These are phyloP conservation scores for Halichoerus grypus DNA, from an alignment of 2,113 vertebrate genomes.

Conservation along the genomic window DNA sequence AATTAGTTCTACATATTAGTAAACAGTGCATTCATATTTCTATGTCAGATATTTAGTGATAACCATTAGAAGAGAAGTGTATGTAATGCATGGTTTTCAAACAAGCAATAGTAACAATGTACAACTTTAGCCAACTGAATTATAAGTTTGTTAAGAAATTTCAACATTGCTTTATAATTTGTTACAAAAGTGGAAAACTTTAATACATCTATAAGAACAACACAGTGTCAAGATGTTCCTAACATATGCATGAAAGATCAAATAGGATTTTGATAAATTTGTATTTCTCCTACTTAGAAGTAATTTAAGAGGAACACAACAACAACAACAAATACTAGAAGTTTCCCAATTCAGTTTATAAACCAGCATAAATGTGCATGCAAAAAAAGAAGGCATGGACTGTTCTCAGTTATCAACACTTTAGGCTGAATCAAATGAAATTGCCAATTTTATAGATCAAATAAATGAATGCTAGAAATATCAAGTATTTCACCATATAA, in stretches of 20 bases:
- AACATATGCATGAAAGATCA: background rate
- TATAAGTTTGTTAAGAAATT: background rate
- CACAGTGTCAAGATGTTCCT: background rate
- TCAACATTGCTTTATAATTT: background rate
- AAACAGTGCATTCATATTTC: background rate
- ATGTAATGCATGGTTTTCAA: background rate
- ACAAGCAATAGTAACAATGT: background rate
- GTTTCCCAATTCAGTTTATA: background rate
- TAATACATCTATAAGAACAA: background rate
- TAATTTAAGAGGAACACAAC: background rate
- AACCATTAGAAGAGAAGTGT: background rate
- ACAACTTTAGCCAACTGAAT: background rate
- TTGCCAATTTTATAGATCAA: background rate
- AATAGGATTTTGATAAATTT: background rate
- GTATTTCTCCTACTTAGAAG: background rate
- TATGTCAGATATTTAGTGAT: background rate
- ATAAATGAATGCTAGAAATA: background rate
- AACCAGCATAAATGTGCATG: background rate
- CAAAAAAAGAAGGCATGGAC: background rate
- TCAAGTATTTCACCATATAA: background rate
- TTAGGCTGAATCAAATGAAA: background rate
- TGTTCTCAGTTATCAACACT: background rate
- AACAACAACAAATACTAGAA: background rate
- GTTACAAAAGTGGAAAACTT: background rate
- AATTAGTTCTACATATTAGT: background rate